phyloP scores from a whole-genome alignment of 1,140 invertebrate genomes.

The Phymastichus coffea region DNA sequence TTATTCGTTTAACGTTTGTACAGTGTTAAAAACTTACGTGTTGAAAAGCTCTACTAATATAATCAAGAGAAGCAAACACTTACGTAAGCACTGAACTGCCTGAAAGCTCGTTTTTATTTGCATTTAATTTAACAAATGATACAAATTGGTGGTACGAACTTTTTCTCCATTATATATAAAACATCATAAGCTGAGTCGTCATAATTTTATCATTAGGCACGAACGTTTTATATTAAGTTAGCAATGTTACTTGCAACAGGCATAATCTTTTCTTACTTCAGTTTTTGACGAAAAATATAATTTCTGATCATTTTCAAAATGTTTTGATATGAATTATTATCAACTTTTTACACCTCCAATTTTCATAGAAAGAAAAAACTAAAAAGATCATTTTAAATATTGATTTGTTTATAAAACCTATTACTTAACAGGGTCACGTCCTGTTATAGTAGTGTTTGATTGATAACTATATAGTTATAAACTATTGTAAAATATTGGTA shows the following conservation, averaged over 20 bases:
- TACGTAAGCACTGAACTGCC: neutral
- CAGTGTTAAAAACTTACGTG: no score
- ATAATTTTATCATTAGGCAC: neutral
- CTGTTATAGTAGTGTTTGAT: neutral
- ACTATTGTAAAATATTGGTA: neutral
- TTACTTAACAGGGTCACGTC: neutral
- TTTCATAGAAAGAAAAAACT: neutral
- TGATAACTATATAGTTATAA: neutral
- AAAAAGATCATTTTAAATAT: neutral
- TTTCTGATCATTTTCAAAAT: neutral
- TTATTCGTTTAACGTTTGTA: constrained; percentile 1
- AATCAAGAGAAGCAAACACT: no score
- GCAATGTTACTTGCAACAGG: neutral
- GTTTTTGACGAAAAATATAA: constrained; percentile 6
- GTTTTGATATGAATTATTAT: constrained; percentile 8
- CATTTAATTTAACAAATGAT: constrained; percentile 2
- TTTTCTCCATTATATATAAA: constrained; percentile 1
- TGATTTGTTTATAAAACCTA: neutral
- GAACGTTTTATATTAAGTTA: neutral
- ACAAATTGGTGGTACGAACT: neutral
- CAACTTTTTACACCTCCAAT: neutral
- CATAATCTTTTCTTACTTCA: neutral
- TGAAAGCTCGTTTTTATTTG: neutral
- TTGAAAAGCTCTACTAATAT: no score
- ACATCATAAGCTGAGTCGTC: neutral